A percentile compares a stretch with the other conserved stretches of the same genome.
These are phyloP conservation scores for Coptotermes formosanus DNA, from an alignment of 1,140 invertebrate genomes.

Conservation along the genomic window DNA sequence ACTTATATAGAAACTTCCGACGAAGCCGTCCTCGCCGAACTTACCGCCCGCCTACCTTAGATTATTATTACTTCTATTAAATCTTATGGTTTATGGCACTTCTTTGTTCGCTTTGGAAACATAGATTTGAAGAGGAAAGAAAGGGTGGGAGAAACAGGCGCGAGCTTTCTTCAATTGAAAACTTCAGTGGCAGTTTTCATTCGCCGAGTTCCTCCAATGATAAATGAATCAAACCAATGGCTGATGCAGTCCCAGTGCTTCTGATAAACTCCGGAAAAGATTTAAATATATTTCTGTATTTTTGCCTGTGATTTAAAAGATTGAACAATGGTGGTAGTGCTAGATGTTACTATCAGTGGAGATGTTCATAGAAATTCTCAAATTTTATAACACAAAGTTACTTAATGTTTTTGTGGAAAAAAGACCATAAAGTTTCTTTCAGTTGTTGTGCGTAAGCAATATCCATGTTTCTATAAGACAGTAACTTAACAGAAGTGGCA, in stretches of 20 bases:
- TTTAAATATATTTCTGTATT: neutral
- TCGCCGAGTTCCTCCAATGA: neutral
- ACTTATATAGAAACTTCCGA: slow-evolving; percentile 15
- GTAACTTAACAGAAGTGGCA: too few relatives aligned
- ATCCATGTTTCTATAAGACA: too few relatives aligned
- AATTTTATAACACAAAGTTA: too few relatives aligned
- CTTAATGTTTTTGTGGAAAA: too few relatives aligned
- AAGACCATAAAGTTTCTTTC: too few relatives aligned
- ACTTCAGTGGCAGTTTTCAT: neutral
- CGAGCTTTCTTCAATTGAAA: neutral
- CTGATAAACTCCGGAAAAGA: neutral
- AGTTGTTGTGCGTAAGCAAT: too few relatives aligned
- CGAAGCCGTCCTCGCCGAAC: neutral
- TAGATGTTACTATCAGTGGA: too few relatives aligned
- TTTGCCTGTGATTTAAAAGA: too few relatives aligned
- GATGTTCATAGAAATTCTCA: too few relatives aligned
- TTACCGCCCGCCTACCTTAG: neutral
- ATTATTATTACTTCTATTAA: slow-evolving; percentile 12
- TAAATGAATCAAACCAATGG: neutral
- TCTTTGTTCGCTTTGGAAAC: slow-evolving; percentile 12
- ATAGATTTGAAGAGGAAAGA: neutral
- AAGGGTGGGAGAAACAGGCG: neutral
- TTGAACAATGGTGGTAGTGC: too few relatives aligned
- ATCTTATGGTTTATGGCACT: slow-evolving; percentile 8
- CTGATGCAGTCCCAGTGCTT: neutral